Evolutionary conservation across 1,140 invertebrate species (phyloP), one percentile per base, ranked within the genome.

Genomic region (Aleiodes sp.): DNA sequence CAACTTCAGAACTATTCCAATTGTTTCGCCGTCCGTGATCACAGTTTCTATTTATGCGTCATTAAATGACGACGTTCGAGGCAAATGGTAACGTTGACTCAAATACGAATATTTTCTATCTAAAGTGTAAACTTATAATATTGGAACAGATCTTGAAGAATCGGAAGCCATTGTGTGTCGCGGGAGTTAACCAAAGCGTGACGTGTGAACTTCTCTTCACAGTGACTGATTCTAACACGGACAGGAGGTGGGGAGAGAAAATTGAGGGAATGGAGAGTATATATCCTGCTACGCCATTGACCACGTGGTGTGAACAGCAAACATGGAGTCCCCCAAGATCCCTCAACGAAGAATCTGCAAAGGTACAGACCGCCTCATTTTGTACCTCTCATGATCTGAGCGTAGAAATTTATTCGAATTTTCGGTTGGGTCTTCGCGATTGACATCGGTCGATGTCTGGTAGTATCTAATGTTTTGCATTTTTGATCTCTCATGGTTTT

Each of bases 141-240:
- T 12, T 52, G 26, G 26, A 26, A 46, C 3, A 21, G 12, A 24
- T 24, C 46, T 26, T 4, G 8, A 24, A 14, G 24, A 33, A 16
- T 33, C 39, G 66, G 66, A 62, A 62, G 66, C 66, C 66, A 68
- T 68, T 68, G 60, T 68, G 59, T 68, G 66, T 68, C 59, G 29
- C 39, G 41, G 26, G 9, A 46, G 57, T 68, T 24, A 61, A 68
- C 37, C 29, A 37, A 37, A 62, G 57, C 66, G n/a, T 68, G 66
- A 68, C 66, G 66, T 62, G 66, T 62, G 37, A 61, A 61, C 65
- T 12, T 31, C 10, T 68, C 31, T 61, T 62, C 59, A 67, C 56
- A 56, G 56, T 68, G 66, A 62, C 37, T 28, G 66, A 68, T 59
- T 60, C 52, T 31, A 52, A 52, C 46, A 52, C 46, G 19, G 12